These are phyloP conservation scores for Agelas oroides DNA, from an alignment of 37 sponge, comb jelly and placozoan genomes.

Conservation along the genomic window DNA sequence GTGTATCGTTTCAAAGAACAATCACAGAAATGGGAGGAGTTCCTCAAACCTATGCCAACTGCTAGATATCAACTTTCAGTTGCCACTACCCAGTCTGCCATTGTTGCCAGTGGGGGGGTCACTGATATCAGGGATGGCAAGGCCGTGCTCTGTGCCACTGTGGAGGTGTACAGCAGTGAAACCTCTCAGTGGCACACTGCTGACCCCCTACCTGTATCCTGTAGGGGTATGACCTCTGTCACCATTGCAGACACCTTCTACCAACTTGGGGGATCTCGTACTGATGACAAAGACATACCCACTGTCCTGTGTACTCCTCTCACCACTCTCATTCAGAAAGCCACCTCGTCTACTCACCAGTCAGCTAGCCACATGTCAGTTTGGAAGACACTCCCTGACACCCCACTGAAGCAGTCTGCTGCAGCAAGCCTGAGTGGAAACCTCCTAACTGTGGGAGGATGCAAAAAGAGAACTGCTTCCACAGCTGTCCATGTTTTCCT, in stretches of 20 bases:
- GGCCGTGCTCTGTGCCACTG: conserved; percentile 24
- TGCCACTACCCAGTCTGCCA: conserved; percentile 21
- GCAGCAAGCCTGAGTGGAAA: conserved; percentile 28
- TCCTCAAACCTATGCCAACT: conserved; percentile 36
- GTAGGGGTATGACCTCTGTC: conserved; percentile 38
- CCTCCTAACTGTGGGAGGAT: conserved; percentile 45
- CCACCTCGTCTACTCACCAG: not conserved
- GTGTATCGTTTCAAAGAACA: conserved; percentile 15
- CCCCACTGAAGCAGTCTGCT: conserved; percentile 29
- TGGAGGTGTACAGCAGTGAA: conserved; percentile 40
- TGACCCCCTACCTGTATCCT: conserved; percentile 51
- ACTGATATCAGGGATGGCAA: conserved; percentile 26
- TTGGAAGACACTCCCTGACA: conserved; percentile 23
- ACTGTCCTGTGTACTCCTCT: conserved; percentile 18
- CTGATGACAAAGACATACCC: conserved; percentile 36
- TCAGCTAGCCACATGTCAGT: not conserved
- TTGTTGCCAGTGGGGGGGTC: conserved; percentile 44
- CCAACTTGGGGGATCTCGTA: conserved; percentile 52
- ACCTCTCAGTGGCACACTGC: conserved; percentile 50
- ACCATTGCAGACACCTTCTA: conserved; percentile 45
- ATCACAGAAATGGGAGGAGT: conserved; percentile 4
- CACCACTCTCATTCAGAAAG: conserved; percentile 31
- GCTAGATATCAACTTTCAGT: conserved; percentile 39
- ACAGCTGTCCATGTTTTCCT: conserved; percentile 50
- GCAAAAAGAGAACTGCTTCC: conserved; percentile 28